Percentiles rank a stretch among this genome's conserved stretches.
Evolutionary conservation across 2,113 vertebrate species (phyloP).

Genomic region (Cebus imitator): DNA sequence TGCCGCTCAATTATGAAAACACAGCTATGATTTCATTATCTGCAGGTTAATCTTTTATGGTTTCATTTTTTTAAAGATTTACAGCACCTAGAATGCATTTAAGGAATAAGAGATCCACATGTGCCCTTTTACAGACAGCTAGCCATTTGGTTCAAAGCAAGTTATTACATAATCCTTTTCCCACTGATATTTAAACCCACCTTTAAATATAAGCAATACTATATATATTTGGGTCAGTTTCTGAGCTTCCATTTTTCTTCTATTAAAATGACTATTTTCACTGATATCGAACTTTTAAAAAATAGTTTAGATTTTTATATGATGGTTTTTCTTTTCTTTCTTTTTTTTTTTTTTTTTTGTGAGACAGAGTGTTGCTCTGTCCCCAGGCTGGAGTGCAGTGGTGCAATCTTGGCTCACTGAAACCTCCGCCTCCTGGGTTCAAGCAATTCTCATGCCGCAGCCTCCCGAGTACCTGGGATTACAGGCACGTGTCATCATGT

Average conservation of each 20-base stretch:
- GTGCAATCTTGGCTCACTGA: too few relatives aligned
- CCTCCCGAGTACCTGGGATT: too few relatives aligned
- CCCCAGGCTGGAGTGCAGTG: too few relatives aligned
- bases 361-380: too few relatives aligned
- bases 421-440: too few relatives aligned
- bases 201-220: not conserved
- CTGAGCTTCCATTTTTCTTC: not conserved
- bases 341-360: too few relatives aligned
- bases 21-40: not conserved
- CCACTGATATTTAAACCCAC: not conserved
- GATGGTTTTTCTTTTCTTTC: not conserved
- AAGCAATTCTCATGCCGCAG: too few relatives aligned
- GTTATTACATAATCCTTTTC: not conserved
- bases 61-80: not conserved
- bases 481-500: too few relatives aligned
- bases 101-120: not conserved
- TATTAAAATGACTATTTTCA: not conserved
- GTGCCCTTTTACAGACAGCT: slow-evolving; percentile 18
- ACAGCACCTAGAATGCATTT: not conserved
- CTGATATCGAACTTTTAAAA: not conserved
- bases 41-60: not conserved
- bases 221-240: not conserved
- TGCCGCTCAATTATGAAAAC: not conserved
- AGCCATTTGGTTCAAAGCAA: not conserved
- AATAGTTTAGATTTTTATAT: not conserved